A percentile compares a stretch with the other conserved stretches of the same genome.
Conservation (phyloP, 2,888 invertebrate species). For the Orthonychiurus folsomi region DNA sequence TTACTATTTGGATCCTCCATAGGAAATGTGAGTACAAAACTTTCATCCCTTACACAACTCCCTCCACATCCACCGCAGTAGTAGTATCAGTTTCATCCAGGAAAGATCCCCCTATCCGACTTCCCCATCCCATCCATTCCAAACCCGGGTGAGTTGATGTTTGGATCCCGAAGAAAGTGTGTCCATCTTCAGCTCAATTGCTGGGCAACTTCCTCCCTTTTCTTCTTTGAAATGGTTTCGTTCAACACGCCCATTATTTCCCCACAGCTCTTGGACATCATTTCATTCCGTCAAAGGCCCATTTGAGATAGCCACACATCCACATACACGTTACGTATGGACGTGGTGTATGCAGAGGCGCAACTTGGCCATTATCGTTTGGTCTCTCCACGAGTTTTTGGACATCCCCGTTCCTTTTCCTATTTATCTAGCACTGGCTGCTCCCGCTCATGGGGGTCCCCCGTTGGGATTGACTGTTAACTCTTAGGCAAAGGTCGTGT, state of each 20-base stretch:
- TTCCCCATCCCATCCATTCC: too few species aligned
- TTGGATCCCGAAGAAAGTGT: neutral
- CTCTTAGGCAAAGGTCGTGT: too few species aligned
- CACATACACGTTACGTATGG: too few species aligned
- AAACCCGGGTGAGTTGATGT: too few species aligned
- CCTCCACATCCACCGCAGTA: too few species aligned
- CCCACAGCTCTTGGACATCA: neutral
- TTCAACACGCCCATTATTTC: conserved; percentile 1
- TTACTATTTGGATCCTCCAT: too few species aligned
- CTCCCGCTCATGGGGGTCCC: too few species aligned
- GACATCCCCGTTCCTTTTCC: neutral
- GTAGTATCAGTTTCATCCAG: too few species aligned
- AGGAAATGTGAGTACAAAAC: too few species aligned
- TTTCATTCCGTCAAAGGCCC: neutral
- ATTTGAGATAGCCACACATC: neutral
- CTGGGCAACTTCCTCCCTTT: neutral
- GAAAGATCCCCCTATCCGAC: too few species aligned
- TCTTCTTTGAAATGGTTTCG: neutral
- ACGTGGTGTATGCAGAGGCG: too few species aligned
- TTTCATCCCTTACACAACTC: too few species aligned
- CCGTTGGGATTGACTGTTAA: neutral
- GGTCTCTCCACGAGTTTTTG: neutral
- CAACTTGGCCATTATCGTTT: neutral
- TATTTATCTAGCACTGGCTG: conserved; percentile 1
- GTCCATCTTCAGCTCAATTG: neutral